Conservation (phyloP, 2,113 vertebrate genomes). For the Corapipo altera region DNA sequence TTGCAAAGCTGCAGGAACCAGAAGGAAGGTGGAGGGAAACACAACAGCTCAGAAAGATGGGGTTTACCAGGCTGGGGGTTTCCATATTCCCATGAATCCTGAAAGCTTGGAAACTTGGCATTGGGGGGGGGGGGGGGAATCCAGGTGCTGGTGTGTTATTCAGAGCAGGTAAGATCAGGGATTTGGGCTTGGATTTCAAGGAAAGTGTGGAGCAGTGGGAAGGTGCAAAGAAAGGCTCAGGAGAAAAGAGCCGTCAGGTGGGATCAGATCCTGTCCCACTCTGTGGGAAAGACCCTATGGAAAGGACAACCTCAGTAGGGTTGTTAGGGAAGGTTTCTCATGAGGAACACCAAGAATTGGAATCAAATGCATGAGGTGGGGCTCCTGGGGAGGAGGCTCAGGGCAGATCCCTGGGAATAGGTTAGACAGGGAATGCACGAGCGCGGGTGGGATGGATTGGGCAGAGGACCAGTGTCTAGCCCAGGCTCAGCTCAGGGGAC, state of each 20-base stretch:
- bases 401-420: not conserved
- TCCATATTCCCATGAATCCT: not conserved
- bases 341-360: not conserved
- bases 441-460: not conserved
- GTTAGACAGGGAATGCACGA: not conserved
- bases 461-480: not conserved
- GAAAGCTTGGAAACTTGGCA: not conserved
- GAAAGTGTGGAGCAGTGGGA: not conserved
- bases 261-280: not conserved
- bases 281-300: accelerated
- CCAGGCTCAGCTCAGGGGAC: not conserved
- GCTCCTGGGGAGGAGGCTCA: not conserved
- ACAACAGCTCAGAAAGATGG: not conserved
- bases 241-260: not conserved
- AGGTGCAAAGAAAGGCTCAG: accelerated
- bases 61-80: not conserved
- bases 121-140: accelerated
- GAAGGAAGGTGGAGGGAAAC: not conserved
- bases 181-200: not conserved
- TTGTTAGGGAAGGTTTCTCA: not conserved
- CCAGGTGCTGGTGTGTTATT: not conserved
- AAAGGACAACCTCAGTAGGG: not conserved
- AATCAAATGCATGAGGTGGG: not conserved
- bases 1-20: not conserved
- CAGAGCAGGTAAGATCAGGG: not conserved